Conservation (phyloP, 1,140 invertebrate genomes). For the Trissolcus basalis region DNA sequence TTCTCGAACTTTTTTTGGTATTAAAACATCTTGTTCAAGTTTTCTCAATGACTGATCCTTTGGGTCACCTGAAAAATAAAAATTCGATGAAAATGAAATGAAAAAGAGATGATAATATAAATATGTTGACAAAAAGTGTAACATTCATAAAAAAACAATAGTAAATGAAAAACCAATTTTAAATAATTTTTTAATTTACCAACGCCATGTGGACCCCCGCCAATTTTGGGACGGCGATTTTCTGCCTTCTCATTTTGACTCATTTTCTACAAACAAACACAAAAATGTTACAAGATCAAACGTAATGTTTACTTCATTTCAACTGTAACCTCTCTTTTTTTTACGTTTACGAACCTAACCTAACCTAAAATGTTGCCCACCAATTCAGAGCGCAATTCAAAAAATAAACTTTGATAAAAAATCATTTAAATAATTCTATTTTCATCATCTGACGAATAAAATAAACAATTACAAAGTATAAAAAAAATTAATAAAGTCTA, state of each 20-base stretch:
- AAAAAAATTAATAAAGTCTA: no score
- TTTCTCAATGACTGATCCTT: constrained; percentile 86
- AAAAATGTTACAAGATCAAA: no score
- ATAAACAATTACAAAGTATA: no score
- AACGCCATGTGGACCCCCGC: constrained; percentile 77
- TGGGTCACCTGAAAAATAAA: constrained; percentile 85
- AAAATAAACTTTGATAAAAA: no score
- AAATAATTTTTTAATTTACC: constrained; percentile 69
- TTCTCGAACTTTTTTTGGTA: constrained; percentile 90
- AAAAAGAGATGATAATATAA: neutral
- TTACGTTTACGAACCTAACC: no score
- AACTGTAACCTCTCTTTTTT: no score
- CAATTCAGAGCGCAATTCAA: no score
- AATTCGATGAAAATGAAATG: constrained; percentile 12
- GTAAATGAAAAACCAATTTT: no score
- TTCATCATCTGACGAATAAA: no score
- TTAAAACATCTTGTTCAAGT: constrained; percentile 89
- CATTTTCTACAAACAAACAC: neutral
- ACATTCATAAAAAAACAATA: neutral
- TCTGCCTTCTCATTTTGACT: neutral
- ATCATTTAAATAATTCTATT: no score
- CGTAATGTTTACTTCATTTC: neutral
- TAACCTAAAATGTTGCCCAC: no score
- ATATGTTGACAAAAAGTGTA: neutral
- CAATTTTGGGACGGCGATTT: constrained; percentile 1